Percentiles rank a stretch among this genome's conserved stretches.
These are phyloP conservation scores for Gavia stellata DNA, from an alignment of 2,113 vertebrate genomes.

Conservation along the genomic window DNA sequence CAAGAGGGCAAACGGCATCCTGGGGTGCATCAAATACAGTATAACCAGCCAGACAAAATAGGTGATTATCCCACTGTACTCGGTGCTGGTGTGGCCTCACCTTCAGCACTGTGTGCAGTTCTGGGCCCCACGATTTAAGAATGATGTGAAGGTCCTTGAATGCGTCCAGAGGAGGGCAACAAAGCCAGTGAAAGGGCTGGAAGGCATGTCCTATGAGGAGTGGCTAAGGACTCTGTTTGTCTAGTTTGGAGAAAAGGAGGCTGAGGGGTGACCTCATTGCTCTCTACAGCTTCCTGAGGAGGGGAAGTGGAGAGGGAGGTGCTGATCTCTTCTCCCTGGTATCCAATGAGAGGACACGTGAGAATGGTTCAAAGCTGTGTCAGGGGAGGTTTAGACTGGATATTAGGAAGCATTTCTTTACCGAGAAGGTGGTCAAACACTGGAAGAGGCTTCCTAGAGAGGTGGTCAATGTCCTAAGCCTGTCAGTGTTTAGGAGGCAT, in stretches of 20 bases:
- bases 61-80: not conserved
- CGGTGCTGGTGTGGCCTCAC: not conserved
- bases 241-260: not conserved
- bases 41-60: not conserved
- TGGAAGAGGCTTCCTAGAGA: not conserved
- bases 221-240: not conserved
- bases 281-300: not conserved
- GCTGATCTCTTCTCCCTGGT: not conserved
- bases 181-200: not conserved
- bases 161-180: not conserved
- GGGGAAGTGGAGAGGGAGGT: not conserved
- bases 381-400: not conserved
- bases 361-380: not conserved
- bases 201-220: not conserved
- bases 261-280: not conserved
- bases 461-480: too few relatives aligned
- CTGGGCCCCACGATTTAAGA: not conserved
- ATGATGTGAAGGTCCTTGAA: not conserved
- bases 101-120: not conserved
- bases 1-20: not conserved
- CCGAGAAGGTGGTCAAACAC: not conserved
- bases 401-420: not conserved
- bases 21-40: not conserved
- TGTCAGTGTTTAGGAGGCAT: not conserved
- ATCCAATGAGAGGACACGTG: fast-evolving